Base-by-base conservation (phyloP, 2,888 invertebrate species). In the Piscicola geometra region DNA sequence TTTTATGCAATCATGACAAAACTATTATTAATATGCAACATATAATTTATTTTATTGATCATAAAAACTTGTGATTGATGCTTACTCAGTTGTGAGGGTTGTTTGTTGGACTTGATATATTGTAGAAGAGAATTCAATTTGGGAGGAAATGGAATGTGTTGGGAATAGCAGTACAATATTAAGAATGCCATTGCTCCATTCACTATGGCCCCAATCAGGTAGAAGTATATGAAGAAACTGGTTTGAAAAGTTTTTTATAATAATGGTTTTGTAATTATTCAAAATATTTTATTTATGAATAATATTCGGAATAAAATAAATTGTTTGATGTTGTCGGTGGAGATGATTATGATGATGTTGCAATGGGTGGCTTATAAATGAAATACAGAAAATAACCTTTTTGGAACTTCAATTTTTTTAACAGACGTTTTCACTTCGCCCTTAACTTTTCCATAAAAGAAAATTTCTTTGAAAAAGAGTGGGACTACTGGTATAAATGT, bases 211-310 rank as follows among this genome's bases (percentile, higher is more conserved):
- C 71, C 71, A 18, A 71, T 21, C 1, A 52, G 0, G n/a, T 71
- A 71, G n/a, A 71, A 71, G 33, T 52, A 52, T 18, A 52, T 47
- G 50, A 71, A 71, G 52, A 15, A 52, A 28, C 71, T 71, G 50
- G 25, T 47, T 12, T 12, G 25, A n/a, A 70, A 36, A 36, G n/a
- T n/a, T n/a, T n/a, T n/a, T n/a, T n/a, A n/a, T n/a, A n/a, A n/a
- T n/a, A n/a, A n/a, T 9, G 21, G 21, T 47, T 47, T 47, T 47
- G 9, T 47, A 47, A 47, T 47, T 47, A 47, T 47, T 47, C 12
- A 47, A 47, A 15, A 47, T 47, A 15, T 47, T 21, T 15, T 47
- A 47, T 47, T 21, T 47, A 47, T 9, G 21, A 15, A 47, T 21
- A 47, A 47, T 47, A 21, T n/a, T n/a, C n/a, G n/a, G n/a, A n/a